These are phyloP conservation scores for Scaptomyza parva DNA, from an alignment of 2,888 invertebrate species.

Conservation along the genomic window DNA sequence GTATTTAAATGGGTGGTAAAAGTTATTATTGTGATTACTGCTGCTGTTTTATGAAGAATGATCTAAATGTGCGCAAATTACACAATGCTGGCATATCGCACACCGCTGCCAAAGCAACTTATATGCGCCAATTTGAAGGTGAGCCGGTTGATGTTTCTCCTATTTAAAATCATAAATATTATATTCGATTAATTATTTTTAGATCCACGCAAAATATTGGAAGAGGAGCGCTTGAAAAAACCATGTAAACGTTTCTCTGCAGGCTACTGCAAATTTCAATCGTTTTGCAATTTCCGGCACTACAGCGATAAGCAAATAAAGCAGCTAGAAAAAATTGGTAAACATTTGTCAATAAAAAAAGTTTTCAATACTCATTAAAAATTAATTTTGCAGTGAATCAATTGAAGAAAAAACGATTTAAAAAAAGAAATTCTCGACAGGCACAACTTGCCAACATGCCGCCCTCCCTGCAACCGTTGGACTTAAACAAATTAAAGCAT, in stretches of 20 bases:
- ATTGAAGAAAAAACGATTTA: conserved; percentile 24
- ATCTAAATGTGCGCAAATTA: conserved; percentile 81
- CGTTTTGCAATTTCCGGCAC: conserved; percentile 81
- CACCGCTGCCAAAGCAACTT: conserved; percentile 77
- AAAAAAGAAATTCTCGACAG: conserved; percentile 7
- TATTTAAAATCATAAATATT: not conserved
- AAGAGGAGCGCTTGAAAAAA: conserved; percentile 62
- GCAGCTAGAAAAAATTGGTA: conserved; percentile 73
- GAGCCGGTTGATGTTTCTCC: not conserved
- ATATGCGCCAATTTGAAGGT: conserved; percentile 74
- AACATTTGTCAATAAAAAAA: not conserved
- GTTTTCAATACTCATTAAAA: not conserved
- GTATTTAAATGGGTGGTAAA: conserved; percentile 78
- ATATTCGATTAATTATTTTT: not conserved
- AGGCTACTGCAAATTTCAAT: conserved; percentile 79
- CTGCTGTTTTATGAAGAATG: conserved; percentile 83
- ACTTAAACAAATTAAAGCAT: conserved; percentile 29
- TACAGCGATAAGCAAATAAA: conserved; percentile 72
- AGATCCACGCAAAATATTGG: conserved; percentile 72
- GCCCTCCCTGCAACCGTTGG: conserved; percentile 45
- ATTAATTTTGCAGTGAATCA: conserved; percentile 42
- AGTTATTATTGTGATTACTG: conserved; percentile 85
- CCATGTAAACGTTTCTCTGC: conserved; percentile 73
- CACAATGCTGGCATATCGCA: conserved; percentile 82
- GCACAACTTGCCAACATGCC: conserved; percentile 36